A percentile compares a stretch with the other conserved stretches of the same genome.
Evolutionary conservation across 2,888 invertebrate species (phyloP).

Genomic region (Sclerodermus sp.): DNA sequence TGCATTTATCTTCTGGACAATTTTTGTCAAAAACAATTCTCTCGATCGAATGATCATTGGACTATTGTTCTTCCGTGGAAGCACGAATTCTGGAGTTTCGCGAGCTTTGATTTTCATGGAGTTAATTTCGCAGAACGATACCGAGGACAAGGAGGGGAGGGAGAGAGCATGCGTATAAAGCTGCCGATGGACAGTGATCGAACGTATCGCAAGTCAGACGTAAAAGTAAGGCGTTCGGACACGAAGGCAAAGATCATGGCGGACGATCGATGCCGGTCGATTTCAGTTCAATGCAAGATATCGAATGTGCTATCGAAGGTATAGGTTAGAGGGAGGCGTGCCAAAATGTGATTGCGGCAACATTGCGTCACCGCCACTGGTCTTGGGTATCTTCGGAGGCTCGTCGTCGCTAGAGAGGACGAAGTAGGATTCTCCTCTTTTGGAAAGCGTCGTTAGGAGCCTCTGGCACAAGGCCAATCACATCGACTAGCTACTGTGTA

Average conservation of each 20-base stretch:
- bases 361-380: conserved; percentile 52
- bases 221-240: conserved; percentile 14
- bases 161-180: no score
- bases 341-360: conserved; percentile 56
- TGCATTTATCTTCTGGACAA: no score
- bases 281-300: conserved; percentile 28
- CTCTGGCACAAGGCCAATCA: conserved; percentile 54
- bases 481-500: conserved; percentile 53
- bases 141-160: no score
- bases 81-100: no score
- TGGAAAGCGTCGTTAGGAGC: conserved; percentile 54
- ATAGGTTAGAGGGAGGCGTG: conserved; percentile 42
- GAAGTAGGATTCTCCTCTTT: conserved; percentile 52
- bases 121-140: no score
- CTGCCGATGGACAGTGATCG: conserved; percentile 8
- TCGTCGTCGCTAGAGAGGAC: conserved; percentile 46
- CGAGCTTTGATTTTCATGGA: not conserved
- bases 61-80: no score
- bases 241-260: no score
- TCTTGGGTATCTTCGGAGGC: conserved; percentile 47
- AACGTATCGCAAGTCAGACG: conserved; percentile 10
- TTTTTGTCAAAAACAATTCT: no score
- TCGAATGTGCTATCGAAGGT: conserved; percentile 31
- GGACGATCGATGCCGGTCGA: conserved; percentile 26
- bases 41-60: no score